Base-by-base conservation (phyloP, 2,113 vertebrate genomes). In the Halcyon malimbica region DNA sequence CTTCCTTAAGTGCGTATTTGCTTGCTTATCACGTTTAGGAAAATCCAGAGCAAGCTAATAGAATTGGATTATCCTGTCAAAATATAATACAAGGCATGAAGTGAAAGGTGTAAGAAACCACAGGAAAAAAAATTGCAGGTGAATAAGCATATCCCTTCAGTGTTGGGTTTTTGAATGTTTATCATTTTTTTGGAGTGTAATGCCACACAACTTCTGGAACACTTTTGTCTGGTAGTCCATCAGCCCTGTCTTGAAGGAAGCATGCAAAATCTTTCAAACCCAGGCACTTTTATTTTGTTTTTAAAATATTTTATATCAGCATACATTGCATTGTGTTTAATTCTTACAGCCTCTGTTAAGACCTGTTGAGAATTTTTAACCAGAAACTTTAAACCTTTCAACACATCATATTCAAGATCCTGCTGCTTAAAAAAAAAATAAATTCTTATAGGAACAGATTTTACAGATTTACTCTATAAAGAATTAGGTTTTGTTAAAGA, bases 21-120 rank as follows among this genome's bases (percentile, higher is more conserved):
- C 82, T 93, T 95, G 82, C 77, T 62, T 91, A 17, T 83, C 92
- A 87, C 13, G 11, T 87, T 35, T 8, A 37, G 74, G 37, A 37
- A n/a, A 59, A 80, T 41, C 67, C 56, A 50, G 46, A n/a, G 80
- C 73, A 68, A 68, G 62, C 44, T 31, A 29, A 56, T 81, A 90
- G 87, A 62, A 16, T 39, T 89, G 83, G 80, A 51, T 91, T 48
- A 87, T 93, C 44, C 42, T 93, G 77, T 71, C 89, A 84, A 65
- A 89, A 11, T 81, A 57, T 44, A 84, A 35, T 64, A 37, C 4
- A 75, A 60, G n/a, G 29, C 50, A 44, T 39, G 3, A 59, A 91
- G 70, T 53, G 20, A 29, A 69, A 94, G 77, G 62, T 82, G 23
- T 25, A 15, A 56, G 77, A 75, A 91, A 75, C 33, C 24, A 76